Evolutionary conservation across 2,797 vertebrate species (phyloP), one percentile per base, ranked within the genome.

Genomic region (Ctenochaetus hawaiiensis): DNA sequence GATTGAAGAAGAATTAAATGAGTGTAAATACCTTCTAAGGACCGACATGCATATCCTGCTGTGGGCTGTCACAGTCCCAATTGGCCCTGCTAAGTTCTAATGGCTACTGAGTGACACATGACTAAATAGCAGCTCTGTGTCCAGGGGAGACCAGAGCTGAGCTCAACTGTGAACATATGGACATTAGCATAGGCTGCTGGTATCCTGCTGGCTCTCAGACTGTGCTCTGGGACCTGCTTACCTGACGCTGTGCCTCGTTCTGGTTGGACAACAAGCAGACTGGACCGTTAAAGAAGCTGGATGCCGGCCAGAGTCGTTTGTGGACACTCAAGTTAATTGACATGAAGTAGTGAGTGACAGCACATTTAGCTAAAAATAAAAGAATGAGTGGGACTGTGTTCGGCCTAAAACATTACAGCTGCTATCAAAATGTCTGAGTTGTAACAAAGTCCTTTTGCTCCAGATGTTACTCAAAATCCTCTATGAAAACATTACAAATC

Each of bases 151-250:
- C 58, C 56, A 8, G 75, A 67, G 72, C 75, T 7, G 51, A 77
- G 52, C 57, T 80, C 76, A 78, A 57, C 18, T 14, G 3, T 49
- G 85, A 91, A 84, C 91, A 93, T 91, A 93, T 89, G 92, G 91
- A 82, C 89, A 91, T 93, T 91, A 91, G 83, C 90, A 92, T 92
- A 89, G 86, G 67, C 76, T 85, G 78, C 87, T 53, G 58, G 84
- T 68, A 72, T 70, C 86, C 80, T 83, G 88, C 85, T 88, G 87
- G 73, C 85, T 79, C 72, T 70, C 64, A 82, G 74, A 73, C 76
- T 62, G 82, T 67, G 85, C 78, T 18, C 20, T 84, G 85, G 87
- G 90, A 89, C 81, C 0, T 60, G 79, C 71, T 72, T 81, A 87
- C 84, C 89, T 91, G 73, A 78, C 4, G 53, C 75, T 75, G 67